Evolutionary conservation across 2,888 invertebrate genomes (phyloP).

Genomic region (Caenorhabditis sp.): DNA sequence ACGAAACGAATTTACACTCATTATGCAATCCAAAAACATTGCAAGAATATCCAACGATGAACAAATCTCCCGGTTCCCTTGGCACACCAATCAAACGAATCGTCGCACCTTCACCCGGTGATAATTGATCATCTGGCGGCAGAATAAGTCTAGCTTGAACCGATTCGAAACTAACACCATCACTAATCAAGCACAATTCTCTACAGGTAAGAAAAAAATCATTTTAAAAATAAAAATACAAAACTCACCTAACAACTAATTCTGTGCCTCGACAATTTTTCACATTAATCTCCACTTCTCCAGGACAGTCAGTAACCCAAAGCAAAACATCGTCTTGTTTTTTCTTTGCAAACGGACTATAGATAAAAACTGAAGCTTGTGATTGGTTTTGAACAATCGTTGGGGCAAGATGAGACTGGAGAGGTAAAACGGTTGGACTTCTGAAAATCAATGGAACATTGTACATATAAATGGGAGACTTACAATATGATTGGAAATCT

Average conservation of each 20-base stretch:
- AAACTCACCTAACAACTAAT: slow-evolving; percentile 37
- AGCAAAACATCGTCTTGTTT: slow-evolving; percentile 22
- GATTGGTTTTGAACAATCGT: slow-evolving; percentile 48
- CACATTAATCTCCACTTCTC: slow-evolving; percentile 45
- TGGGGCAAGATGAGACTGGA: slow-evolving; percentile 64
- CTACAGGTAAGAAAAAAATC: slow-evolving; percentile 34
- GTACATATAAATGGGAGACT: too few species aligned
- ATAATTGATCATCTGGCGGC: slow-evolving; percentile 46
- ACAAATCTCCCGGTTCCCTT: slow-evolving; percentile 60
- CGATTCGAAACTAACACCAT: slow-evolving; percentile 65
- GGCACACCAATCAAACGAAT: slow-evolving; percentile 65
- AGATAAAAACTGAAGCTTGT: slow-evolving; percentile 63
- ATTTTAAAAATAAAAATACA: neutral
- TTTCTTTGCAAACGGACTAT: slow-evolving; percentile 65
- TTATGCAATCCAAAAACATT: slow-evolving; percentile 64
- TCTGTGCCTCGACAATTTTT: slow-evolving; percentile 46
- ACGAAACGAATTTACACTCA: slow-evolving; percentile 52
- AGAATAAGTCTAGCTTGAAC: slow-evolving; percentile 64
- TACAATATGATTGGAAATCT: slow-evolving; percentile 64
- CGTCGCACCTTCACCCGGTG: slow-evolving; percentile 29
- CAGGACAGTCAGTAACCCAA: slow-evolving; percentile 66
- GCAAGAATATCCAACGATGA: slow-evolving; percentile 65
- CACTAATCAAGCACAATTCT: slow-evolving; percentile 58
- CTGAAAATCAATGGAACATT: slow-evolving; percentile 46
- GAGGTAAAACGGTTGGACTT: slow-evolving; percentile 54